These are phyloP conservation scores for Pseudopleuronectes americanus DNA, from an alignment of 2,797 vertebrate genomes.

Conservation along the genomic window DNA sequence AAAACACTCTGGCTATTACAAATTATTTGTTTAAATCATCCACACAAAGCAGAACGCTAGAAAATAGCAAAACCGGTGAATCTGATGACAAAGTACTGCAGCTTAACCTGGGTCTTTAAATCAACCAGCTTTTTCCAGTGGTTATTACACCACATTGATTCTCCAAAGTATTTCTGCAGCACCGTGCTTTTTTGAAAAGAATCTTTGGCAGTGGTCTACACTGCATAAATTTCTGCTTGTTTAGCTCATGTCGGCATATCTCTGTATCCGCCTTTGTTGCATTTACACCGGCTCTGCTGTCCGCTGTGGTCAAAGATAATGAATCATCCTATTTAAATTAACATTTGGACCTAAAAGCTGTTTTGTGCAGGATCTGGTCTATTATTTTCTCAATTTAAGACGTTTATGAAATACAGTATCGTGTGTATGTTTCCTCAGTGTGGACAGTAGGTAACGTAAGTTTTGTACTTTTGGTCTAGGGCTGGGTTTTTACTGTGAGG, in stretches of 20 bases:
- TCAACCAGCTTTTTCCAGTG: slow-evolving; percentile 24
- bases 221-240: slow-evolving; percentile 62
- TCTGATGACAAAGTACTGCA: slow-evolving; percentile 38
- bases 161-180: slow-evolving; percentile 49
- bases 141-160: slow-evolving; percentile 58
- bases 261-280: slow-evolving; percentile 59
- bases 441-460: not conserved
- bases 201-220: slow-evolving; percentile 34
- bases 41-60: slow-evolving; percentile 11
- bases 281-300: slow-evolving; percentile 35
- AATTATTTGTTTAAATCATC: not conserved
- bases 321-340: slow-evolving; percentile 45
- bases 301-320: slow-evolving; percentile 34
- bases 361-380: slow-evolving; percentile 3
- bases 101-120: slow-evolving; percentile 46
- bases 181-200: slow-evolving; percentile 50
- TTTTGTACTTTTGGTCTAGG: not conserved
- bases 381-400: slow-evolving; percentile 15
- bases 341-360: slow-evolving; percentile 31
- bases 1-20: slow-evolving; percentile 12
- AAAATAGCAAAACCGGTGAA: slow-evolving; percentile 38
- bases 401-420: slow-evolving; percentile 3
- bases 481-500: not conserved
- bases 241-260: slow-evolving; percentile 41
- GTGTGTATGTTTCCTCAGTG: not conserved